phyloP scores from a whole-genome alignment of 2,797 vertebrate species.

The Protosalanx chinensis region DNA sequence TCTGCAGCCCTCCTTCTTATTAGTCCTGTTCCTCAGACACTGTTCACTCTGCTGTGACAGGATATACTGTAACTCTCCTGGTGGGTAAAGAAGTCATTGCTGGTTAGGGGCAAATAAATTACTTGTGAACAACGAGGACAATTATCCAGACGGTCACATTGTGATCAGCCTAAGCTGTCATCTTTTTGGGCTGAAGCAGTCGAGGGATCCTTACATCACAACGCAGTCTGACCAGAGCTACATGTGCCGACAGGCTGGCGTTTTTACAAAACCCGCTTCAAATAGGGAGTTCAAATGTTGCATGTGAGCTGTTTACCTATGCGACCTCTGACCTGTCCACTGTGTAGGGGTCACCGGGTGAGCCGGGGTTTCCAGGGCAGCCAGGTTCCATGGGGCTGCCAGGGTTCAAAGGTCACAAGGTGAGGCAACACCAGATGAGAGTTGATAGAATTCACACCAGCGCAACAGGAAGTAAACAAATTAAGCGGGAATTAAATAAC shows the following conservation, averaged over 20 bases:
- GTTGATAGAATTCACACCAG: not conserved
- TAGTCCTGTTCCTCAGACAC: not conserved
- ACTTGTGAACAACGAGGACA: too few relatives aligned
- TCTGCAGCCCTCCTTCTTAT: not conserved
- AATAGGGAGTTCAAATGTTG: too few relatives aligned
- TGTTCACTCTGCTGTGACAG: not conserved
- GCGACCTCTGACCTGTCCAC: conserved; percentile 12
- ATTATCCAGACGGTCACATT: too few relatives aligned
- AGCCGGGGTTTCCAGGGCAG: conserved; percentile 64
- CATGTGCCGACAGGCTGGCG: too few relatives aligned
- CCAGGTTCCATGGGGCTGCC: conserved; percentile 64
- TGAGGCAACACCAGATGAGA: conserved; percentile 32
- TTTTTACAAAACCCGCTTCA: too few relatives aligned
- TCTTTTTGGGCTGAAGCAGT: too few relatives aligned
- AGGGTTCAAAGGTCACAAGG: conserved; percentile 78
- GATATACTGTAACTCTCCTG: too few relatives aligned
- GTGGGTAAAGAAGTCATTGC: too few relatives aligned
- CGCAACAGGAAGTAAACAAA: not conserved
- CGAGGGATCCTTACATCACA: too few relatives aligned
- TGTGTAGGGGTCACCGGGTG: conserved; percentile 67
- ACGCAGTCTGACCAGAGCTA: too few relatives aligned
- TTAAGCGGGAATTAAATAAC: not conserved
- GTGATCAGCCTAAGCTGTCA: too few relatives aligned
- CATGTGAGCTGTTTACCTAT: not conserved
- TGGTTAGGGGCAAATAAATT: too few relatives aligned